These are phyloP conservation scores for Amblyopsis rosae DNA, from an alignment of 2,113 vertebrate species.

Conservation along the genomic window DNA sequence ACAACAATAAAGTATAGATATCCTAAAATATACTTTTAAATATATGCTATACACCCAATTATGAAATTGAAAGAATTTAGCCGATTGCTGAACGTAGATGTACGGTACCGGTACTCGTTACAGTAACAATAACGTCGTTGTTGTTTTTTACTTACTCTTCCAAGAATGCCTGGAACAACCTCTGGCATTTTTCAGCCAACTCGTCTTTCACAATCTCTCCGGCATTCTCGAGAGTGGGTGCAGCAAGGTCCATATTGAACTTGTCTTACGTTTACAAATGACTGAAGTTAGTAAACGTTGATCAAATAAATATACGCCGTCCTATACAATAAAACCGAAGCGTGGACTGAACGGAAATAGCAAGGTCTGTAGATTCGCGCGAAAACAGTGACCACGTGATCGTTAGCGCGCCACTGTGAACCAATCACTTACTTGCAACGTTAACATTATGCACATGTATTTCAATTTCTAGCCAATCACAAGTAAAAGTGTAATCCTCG, in stretches of 20 bases:
- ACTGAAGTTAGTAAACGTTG: not conserved
- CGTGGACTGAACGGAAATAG: not conserved
- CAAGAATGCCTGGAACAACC: conserved; percentile 95
- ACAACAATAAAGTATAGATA: not conserved
- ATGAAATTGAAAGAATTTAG: not conserved
- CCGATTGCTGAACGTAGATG: not conserved
- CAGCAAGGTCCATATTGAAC: conserved; percentile 73
- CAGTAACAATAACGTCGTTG: conserved; percentile 7
- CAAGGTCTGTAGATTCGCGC: conserved; percentile 76
- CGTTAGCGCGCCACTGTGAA: conserved; percentile 59
- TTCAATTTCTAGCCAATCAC: conserved; percentile 33
- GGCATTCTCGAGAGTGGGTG: conserved; percentile 70
- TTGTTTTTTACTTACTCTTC: conserved; percentile 87
- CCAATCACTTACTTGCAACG: conserved; percentile 58
- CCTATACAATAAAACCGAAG: not conserved
- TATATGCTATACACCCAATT: not conserved
- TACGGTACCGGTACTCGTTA: not conserved
- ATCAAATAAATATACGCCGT: not conserved
- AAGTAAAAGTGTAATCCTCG: accelerated
- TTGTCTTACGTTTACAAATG: not conserved
- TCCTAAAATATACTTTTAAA: not conserved
- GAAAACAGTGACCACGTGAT: conserved; percentile 71
- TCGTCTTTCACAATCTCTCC: conserved; percentile 88
- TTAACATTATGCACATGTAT: not conserved
- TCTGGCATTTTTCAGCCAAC: conserved; percentile 96